phyloP scores from a whole-genome alignment of 2,888 invertebrate species.

The Drosophila gaucha region DNA sequence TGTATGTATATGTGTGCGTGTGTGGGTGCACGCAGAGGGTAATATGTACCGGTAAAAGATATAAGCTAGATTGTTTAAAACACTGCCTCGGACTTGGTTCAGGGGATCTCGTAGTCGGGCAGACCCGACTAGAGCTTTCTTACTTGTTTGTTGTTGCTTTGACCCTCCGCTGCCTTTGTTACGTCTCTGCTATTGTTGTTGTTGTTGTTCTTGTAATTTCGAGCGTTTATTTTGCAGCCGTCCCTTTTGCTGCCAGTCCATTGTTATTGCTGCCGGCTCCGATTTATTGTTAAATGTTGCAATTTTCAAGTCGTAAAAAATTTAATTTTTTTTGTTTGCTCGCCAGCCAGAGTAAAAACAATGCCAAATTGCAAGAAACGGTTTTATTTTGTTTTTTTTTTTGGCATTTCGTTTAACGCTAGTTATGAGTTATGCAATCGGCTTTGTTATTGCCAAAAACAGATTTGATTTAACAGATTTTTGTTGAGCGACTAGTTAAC shows the following conservation, averaged over 20 bases:
- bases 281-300: conserved; percentile 70
- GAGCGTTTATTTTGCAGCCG: conserved; percentile 35
- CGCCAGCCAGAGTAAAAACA: conserved; percentile 36
- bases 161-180: conserved; percentile 68
- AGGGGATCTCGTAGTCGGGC: too few relatives aligned
- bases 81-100: too few relatives aligned
- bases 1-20: too few relatives aligned
- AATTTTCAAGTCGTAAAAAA: conserved; percentile 72
- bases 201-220: conserved; percentile 43
- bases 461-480: conserved; percentile 12
- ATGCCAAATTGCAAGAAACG: conserved; percentile 58
- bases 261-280: conserved; percentile 25
- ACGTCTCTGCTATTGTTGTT: conserved; percentile 37
- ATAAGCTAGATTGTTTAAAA: too few relatives aligned
- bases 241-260: conserved; percentile 12
- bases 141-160: conserved; percentile 29
- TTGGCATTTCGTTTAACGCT: conserved; percentile 45
- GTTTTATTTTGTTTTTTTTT: conserved; percentile 31
- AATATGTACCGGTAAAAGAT: too few relatives aligned
- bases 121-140: too few relatives aligned
- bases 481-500: conserved; percentile 15
- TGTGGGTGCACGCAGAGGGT: too few relatives aligned
- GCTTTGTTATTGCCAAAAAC: conserved; percentile 33
- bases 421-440: conserved; percentile 59
- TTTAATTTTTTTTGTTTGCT: conserved; percentile 44